Evolutionary conservation across 2,888 invertebrate species (phyloP).

Genomic region (Tupiocoris notatus): DNA sequence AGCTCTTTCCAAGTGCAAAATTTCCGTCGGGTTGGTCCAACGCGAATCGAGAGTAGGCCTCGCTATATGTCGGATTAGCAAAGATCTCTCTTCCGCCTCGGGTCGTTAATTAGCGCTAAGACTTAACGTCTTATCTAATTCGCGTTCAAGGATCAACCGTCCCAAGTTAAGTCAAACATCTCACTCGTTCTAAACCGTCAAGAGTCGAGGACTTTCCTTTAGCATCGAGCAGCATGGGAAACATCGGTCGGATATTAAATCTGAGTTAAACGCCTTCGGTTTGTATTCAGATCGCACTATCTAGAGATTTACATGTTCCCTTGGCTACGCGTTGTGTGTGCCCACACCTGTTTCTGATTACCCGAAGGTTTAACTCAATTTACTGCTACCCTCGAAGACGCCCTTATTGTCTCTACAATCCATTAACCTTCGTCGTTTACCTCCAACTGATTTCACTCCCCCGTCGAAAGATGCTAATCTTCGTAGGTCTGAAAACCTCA

Average conservation of each 20-base stretch:
- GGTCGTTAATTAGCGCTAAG: conserved; percentile 38
- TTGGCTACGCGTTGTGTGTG: conserved; percentile 22
- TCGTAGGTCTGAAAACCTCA: conserved; percentile 13
- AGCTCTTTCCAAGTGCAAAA: too few species aligned
- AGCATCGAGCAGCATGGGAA: too few species aligned
- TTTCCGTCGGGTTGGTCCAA: too few species aligned
- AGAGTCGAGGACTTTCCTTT: too few species aligned
- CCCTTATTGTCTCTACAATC: conserved; percentile 31
- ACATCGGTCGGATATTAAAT: too few species aligned
- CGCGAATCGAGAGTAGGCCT: too few species aligned
- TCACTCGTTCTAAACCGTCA: too few species aligned
- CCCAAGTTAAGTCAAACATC: conserved; percentile 33
- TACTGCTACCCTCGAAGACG: conserved; percentile 9
- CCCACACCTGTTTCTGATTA: conserved; percentile 41
- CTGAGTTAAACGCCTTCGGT: too few species aligned
- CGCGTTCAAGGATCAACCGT: conserved; percentile 37
- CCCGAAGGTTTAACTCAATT: conserved; percentile 40
- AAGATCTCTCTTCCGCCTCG: conserved; percentile 24
- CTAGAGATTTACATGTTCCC: conserved; percentile 37
- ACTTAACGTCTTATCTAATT: conserved; percentile 34
- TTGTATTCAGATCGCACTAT: too few species aligned
- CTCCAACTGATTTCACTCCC: neutral
- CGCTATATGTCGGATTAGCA: conserved; percentile 11
- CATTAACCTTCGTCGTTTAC: conserved; percentile 38
- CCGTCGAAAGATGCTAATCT: conserved; percentile 36